Evolutionary conservation across 1,140 invertebrate species (phyloP).

Genomic region (Nilaparvata lugens): DNA sequence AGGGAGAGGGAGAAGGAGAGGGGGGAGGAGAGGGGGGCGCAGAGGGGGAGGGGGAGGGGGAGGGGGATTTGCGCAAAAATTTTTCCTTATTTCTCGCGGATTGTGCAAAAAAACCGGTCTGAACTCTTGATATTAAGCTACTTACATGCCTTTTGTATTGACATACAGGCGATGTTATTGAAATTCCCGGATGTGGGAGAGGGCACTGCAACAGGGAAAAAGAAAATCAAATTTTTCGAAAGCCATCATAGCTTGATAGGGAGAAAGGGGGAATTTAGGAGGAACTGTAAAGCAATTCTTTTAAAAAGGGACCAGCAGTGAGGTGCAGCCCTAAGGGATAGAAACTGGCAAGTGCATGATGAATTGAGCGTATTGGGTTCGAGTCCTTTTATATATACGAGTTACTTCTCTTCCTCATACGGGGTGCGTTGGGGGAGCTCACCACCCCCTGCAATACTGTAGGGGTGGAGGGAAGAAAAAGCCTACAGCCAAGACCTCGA

Average conservation of each 20-base stretch:
- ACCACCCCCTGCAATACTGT: neutral
- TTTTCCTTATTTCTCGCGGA: no score
- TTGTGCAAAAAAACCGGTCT: no score
- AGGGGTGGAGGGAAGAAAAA: neutral
- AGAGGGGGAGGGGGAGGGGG: no score
- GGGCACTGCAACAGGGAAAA: no score
- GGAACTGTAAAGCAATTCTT: neutral
- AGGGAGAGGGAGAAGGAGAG: no score
- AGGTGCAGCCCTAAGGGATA: neutral
- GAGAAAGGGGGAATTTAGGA: neutral
- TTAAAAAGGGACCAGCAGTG: neutral
- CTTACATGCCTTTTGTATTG: neutral
- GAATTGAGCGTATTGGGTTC: conserved; percentile 1
- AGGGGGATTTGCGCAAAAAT: no score
- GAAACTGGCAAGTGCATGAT: neutral
- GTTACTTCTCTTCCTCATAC: no score
- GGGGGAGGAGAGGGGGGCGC: no score
- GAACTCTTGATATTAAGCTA: neutral
- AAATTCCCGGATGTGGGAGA: neutral
- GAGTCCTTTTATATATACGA: no score
- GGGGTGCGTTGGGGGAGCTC: neutral
- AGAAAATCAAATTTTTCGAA: conserved; percentile 1
- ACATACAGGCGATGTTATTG: neutral
- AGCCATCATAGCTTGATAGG: conserved; percentile 1
- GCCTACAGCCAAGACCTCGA: neutral